These are phyloP conservation scores for Apoda limacodes DNA, from an alignment of 2,888 invertebrate genomes.

Conservation along the genomic window DNA sequence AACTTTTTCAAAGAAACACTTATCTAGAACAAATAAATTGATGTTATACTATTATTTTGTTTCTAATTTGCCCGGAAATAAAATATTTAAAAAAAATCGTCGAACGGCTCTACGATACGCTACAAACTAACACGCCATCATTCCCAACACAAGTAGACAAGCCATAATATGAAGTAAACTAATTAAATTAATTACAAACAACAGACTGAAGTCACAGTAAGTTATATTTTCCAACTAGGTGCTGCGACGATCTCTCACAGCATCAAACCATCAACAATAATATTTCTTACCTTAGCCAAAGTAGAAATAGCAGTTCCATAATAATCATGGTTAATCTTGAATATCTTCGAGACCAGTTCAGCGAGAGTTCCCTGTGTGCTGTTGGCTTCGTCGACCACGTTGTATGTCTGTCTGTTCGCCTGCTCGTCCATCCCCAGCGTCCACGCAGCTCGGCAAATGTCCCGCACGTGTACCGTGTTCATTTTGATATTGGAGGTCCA, in stretches of 20 bases:
- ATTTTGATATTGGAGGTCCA: conserved; percentile 88
- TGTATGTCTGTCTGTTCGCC: conserved; percentile 75
- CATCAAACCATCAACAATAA: conserved; percentile 5
- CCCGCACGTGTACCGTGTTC: conserved; percentile 89
- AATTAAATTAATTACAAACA: rapidly evolving
- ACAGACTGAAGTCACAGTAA: conserved; percentile 25
- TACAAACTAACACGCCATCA: too few relatives aligned
- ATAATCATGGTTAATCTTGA: conserved; percentile 88
- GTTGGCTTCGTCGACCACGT: conserved; percentile 85
- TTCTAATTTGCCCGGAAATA: too few relatives aligned
- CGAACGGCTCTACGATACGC: too few relatives aligned
- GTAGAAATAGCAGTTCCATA: conserved; percentile 86
- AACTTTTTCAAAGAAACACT: too few relatives aligned
- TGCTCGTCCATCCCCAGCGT: conserved; percentile 69
- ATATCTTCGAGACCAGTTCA: conserved; percentile 82
- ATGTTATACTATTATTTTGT: too few relatives aligned
- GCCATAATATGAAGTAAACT: background rate
- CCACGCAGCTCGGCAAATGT: conserved; percentile 88
- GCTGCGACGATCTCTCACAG: conserved; percentile 25
- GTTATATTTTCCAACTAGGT: conserved; percentile 26
- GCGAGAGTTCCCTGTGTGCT: conserved; percentile 89
- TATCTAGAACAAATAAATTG: too few relatives aligned
- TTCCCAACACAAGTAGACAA: too few relatives aligned
- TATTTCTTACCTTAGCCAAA: conserved; percentile 76
- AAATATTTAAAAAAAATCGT: too few relatives aligned